These are phyloP conservation scores for Thumatha senex DNA, from an alignment of 2,888 invertebrate genomes.

Conservation along the genomic window DNA sequence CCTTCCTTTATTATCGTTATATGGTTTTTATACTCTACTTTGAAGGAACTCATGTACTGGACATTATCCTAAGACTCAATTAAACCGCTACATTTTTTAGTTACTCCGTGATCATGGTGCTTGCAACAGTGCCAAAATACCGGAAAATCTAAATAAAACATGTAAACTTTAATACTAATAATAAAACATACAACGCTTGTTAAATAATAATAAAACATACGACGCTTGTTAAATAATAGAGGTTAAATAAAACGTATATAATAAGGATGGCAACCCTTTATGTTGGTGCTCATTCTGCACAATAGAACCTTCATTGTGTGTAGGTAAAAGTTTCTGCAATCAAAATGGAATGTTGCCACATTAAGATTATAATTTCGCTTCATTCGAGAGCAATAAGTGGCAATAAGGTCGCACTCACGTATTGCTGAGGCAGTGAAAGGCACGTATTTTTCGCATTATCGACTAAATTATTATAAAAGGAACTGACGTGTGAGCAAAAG, in stretches of 20 bases:
- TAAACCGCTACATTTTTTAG: no score
- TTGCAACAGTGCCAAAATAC: no score
- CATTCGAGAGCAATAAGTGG: slow-evolving; percentile 70
- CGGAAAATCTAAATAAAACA: no score
- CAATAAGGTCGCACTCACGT: slow-evolving; percentile 73
- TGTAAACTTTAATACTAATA: no score
- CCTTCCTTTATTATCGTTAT: no score
- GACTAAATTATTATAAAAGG: slow-evolving; percentile 79
- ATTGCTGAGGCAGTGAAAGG: slow-evolving; percentile 61
- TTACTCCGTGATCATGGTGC: no score
- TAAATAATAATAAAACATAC: no score
- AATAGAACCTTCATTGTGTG: slow-evolving; percentile 34
- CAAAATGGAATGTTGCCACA: slow-evolving; percentile 48
- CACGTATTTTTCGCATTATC: slow-evolving; percentile 82
- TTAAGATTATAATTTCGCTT: slow-evolving; percentile 69
- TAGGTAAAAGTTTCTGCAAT: slow-evolving; percentile 45
- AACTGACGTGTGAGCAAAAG: slow-evolving; percentile 70
- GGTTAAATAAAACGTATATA: slow-evolving; percentile 34
- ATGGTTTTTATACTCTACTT: no score
- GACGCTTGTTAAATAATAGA: no score
- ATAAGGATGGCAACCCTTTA: slow-evolving; percentile 38
- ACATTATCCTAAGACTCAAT: no score
- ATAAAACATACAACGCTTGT: no score
- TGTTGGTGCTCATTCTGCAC: slow-evolving; percentile 29
- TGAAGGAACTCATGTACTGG: no score